Conservation (phyloP, 2,113 vertebrate species). For the Sturnira hondurensis region DNA sequence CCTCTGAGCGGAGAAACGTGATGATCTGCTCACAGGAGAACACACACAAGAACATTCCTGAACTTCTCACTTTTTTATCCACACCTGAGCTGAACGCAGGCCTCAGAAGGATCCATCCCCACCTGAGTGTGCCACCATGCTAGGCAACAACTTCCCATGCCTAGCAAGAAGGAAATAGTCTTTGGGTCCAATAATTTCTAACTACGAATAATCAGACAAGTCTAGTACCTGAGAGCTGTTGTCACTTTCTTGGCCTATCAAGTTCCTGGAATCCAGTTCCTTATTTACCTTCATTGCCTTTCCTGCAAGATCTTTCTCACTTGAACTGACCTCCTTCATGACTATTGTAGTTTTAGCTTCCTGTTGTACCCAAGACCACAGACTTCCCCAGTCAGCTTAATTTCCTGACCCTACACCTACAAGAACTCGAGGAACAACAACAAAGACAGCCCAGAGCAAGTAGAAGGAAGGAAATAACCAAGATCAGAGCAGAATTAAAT, state of each 20-base stretch:
- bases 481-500: too few species aligned
- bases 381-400: not conserved
- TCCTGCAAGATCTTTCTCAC: not conserved
- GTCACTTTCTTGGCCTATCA: not conserved
- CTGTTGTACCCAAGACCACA: not conserved
- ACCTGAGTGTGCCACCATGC: accelerated
- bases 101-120: not conserved
- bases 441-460: too few species aligned
- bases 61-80: not conserved
- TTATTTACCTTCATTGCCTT: not conserved
- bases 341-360: not conserved
- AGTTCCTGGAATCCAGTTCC: not conserved
- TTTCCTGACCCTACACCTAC: not conserved
- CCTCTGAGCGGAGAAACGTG: not conserved
- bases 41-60: not conserved
- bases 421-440: too few species aligned
- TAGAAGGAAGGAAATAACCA: too few species aligned
- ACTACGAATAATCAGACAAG: not conserved
- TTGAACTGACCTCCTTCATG: not conserved
- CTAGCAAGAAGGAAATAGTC: not conserved
- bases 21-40: not conserved
- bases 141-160: not conserved
- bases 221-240: not conserved
- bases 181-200: not conserved
- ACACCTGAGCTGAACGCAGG: not conserved